These are phyloP conservation scores for Idaea biselata DNA, from an alignment of 2,888 invertebrate species.

Conservation along the genomic window DNA sequence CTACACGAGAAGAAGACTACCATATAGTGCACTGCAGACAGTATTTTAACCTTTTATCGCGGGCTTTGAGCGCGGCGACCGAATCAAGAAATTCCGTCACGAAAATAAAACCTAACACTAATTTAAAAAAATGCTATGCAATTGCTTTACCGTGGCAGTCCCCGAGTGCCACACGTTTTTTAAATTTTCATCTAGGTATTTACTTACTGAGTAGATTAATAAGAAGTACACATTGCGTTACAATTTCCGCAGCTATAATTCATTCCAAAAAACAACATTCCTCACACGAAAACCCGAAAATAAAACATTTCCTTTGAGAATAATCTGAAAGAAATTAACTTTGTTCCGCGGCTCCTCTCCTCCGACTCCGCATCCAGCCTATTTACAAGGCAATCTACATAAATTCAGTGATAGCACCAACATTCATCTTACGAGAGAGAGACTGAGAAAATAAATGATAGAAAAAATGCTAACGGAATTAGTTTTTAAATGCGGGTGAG, in stretches of 20 bases:
- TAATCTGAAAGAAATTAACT: conserved; percentile 19
- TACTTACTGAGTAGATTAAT: not conserved
- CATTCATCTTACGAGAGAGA: conserved; percentile 4
- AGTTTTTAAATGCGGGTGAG: conserved; percentile 1
- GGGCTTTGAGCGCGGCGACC: too few relatives aligned
- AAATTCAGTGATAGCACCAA: conserved; percentile 13
- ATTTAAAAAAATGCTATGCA: too few relatives aligned
- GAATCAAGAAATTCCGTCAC: too few relatives aligned
- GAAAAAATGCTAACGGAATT: not conserved
- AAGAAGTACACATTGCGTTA: not conserved
- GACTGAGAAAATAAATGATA: not conserved
- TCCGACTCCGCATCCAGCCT: conserved; percentile 1
- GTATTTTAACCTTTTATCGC: too few relatives aligned
- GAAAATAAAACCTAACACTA: too few relatives aligned
- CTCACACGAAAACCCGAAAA: not conserved
- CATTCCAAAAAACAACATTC: not conserved
- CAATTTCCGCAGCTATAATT: not conserved
- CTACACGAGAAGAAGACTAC: too few relatives aligned
- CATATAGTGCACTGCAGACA: too few relatives aligned
- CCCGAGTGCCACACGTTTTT: too few relatives aligned
- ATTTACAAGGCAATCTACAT: conserved; percentile 25
- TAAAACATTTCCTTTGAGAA: conserved; percentile 14
- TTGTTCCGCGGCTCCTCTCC: conserved; percentile 12
- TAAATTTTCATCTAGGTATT: not conserved
- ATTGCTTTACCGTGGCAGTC: too few relatives aligned